Evolutionary conservation across 2,888 invertebrate genomes (phyloP), one percentile per base, ranked within the genome.

Genomic region (Agrotis clavis): DNA sequence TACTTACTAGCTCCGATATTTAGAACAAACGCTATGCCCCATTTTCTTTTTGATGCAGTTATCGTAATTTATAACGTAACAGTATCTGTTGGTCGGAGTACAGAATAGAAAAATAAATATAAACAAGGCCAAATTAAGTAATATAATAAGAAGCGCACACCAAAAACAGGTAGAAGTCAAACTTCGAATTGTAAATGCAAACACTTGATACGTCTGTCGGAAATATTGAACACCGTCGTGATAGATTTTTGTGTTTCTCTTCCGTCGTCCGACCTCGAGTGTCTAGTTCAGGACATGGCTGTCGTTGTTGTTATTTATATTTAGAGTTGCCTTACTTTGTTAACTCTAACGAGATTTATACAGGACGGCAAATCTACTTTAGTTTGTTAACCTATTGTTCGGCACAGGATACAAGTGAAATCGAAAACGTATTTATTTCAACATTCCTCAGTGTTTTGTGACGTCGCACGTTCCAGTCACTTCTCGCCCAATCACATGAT

Each of bases 291-390:
- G 67, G 35, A 48, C 57, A 81, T 57, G 30, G 51, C 47, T 76
- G 70, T 81, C 70, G 81, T 76, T 75, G 76, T 68, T 61, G 61
- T 53, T 61, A 62, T 83, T 84, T 73, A 76, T 87, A 84, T 81
- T 85, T 90, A 87, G 81, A 78, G 81, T 87, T 89, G 89, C 89
- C 89, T 89, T 90, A 89, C 67, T 83, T 88, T 84, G 85, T 82
- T 79, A 74, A 87, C 77, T 85, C 81, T 82, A 67, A 83, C 75
- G 79, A 86, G 77, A 77, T 79, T 65, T 71, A 77, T 78, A 71
- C 53, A 76, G 56, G 68, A 74, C 57, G 63, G 63, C 77, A 71
- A 65, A 51, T 71, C 64, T 76, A 70, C 56, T 21, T 64, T 78
- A 74, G 53, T 77, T 50, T 74, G 61, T 79, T 75, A 56, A 67